Conservation (phyloP, 2,113 vertebrate genomes). For the Sardina pilchardus region DNA sequence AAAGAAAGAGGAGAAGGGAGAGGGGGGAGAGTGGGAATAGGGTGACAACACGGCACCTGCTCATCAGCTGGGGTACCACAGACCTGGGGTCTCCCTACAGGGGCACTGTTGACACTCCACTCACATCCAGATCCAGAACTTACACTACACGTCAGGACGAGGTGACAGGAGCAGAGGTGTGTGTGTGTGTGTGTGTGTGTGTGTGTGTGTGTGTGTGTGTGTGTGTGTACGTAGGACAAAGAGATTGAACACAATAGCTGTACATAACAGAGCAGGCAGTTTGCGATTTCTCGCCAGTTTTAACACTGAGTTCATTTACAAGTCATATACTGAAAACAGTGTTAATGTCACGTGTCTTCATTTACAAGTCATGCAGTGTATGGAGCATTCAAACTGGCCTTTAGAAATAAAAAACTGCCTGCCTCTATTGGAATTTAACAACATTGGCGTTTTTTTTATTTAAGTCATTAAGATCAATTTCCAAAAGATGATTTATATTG, state of each 20-base stretch:
- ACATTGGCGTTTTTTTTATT: no score
- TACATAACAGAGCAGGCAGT: background rate
- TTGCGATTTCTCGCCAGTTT: background rate
- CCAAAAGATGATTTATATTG: no score
- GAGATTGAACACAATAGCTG: background rate
- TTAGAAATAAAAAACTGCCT: no score
- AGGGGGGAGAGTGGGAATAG: background rate
- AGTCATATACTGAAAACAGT: no score
- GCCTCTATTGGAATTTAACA: no score
- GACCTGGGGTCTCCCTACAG: background rate
- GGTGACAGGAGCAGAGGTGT: background rate
- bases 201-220: background rate
- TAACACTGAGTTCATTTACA: background rate
- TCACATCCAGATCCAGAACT: background rate
- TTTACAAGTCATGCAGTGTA: background rate
- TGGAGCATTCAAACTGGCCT: background rate
- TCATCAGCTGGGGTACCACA: background rate
- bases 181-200: conserved; percentile 22
- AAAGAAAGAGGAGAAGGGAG: conserved; percentile 25
- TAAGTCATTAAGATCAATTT: no score
- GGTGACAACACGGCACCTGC: background rate
- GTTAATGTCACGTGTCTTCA: background rate
- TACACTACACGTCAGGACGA: background rate
- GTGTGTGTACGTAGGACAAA: conserved; percentile 8
- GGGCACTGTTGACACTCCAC: background rate